phyloP scores from a whole-genome alignment of 2,888 invertebrate species.

The Drosophila leonis region DNA sequence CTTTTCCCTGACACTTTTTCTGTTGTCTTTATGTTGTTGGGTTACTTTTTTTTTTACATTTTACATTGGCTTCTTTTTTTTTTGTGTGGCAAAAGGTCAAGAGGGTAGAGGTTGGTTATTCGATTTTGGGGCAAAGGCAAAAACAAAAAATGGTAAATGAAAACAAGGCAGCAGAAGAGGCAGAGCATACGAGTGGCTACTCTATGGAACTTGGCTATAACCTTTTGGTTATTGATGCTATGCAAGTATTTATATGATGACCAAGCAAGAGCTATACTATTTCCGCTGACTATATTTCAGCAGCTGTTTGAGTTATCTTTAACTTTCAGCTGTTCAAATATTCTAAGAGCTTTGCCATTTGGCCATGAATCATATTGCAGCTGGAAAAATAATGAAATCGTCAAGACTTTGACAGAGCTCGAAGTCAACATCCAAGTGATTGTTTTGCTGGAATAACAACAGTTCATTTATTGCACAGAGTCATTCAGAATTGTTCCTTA shows the following conservation, averaged over 20 bases:
- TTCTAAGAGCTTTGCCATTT: neutral
- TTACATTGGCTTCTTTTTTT: conserved; percentile 2
- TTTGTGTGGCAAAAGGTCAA: conserved; percentile 40
- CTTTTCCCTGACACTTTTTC: conserved; percentile 19
- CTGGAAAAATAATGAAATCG: neutral
- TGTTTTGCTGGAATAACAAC: neutral
- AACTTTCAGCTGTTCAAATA: neutral
- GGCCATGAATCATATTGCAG: neutral
- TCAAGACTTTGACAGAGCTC: neutral
- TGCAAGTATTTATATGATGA: too few relatives aligned
- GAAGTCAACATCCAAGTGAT: too few relatives aligned
- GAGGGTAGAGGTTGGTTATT: neutral
- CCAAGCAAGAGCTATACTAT: neutral
- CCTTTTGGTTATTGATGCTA: neutral
- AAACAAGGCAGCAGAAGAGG: neutral
- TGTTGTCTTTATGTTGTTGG: conserved; percentile 5
- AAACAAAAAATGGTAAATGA: neutral
- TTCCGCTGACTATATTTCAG: neutral
- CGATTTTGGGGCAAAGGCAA: neutral
- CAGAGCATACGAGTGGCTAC: neutral
- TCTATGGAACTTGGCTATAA: neutral
- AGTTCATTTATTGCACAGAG: neutral
- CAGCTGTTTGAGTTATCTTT: neutral
- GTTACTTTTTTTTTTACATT: neutral
- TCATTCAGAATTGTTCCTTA: neutral